Base-by-base conservation (phyloP, 1,140 invertebrate genomes). In the Brevipalpus yothersi region DNA sequence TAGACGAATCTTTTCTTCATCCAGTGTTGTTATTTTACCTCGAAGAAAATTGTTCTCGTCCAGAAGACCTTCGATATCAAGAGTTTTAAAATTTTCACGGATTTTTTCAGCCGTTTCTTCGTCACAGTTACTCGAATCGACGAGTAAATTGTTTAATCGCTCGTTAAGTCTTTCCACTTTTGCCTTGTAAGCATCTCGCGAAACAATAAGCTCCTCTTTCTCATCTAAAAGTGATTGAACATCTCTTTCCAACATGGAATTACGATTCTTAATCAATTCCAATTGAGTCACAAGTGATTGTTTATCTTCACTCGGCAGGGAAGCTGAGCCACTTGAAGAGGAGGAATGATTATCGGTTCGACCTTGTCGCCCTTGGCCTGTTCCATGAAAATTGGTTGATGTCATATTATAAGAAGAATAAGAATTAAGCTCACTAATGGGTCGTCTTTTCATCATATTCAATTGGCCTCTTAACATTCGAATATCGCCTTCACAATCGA, bases 101-200 rank as follows among this genome's bases (percentile, higher is more conserved):
- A 13, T 41, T 8, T 45, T 45, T 42, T 17, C 11, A 54, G n/a
- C 21, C 1, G 13, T 47, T 31, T 23, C 3, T 49, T 61, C 43
- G 1, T 41, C 19, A 13, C 41, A 60, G 12, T 17, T 17, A 51
- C 42, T n/a, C 10, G 13, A 11, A 10, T 39, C 31, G 2, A 21
- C 78, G 0, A 90, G 70, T 4, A 84, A 77, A 64, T 79, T 79
- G 63, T 82, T 82, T 12, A 90, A 74, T 68, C 86, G 82, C 65
- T 83, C 79, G 70, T 88, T 89, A 4, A 89, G 75, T 42, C 84
- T 72, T 67, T 86, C 82, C 15, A 83, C 81, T 72, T 90, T 89
- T 63, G 77, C 83, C 68, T 83, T 83, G 65, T 84, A 86, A n/a
- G 81, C 82, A 72, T 88, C 84, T 61, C 84, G 73, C 68, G 88